These are phyloP conservation scores for Apamea monoglypha DNA, from an alignment of 2,888 invertebrate species.

Conservation along the genomic window DNA sequence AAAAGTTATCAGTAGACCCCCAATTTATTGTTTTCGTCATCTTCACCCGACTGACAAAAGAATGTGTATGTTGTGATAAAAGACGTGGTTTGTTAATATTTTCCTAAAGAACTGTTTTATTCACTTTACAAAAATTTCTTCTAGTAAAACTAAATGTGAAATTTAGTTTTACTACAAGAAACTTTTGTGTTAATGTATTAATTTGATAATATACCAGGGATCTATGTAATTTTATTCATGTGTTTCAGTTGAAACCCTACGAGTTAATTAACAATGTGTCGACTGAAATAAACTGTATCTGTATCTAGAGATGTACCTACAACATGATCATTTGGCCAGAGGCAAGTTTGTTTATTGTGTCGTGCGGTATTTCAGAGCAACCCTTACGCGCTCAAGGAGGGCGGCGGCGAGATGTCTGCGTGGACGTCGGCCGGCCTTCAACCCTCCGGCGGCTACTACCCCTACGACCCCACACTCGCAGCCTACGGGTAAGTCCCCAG, in stretches of 20 bases:
- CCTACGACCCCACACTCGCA: conserved; percentile 97
- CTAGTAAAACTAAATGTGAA: no score
- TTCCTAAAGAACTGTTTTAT: neutral
- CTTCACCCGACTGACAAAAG: neutral
- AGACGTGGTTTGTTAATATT: neutral
- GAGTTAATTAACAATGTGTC: conserved; percentile 29
- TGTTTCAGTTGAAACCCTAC: conserved; percentile 2
- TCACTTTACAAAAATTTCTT: neutral
- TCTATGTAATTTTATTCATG: neutral
- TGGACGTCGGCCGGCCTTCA: conserved; percentile 98
- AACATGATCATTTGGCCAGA: conserved; percentile 50
- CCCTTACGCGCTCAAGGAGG: conserved; percentile 96
- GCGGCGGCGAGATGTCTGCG: conserved; percentile 96
- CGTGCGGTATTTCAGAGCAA: conserved; percentile 94
- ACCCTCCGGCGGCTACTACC: conserved; percentile 97
- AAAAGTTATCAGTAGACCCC: neutral
- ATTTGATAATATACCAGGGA: neutral
- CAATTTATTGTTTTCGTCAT: neutral
- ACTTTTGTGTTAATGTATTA: neutral
- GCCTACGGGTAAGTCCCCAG: conserved; percentile 96
- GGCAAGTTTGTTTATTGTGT: conserved; percentile 76
- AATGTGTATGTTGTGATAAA: neutral
- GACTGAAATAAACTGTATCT: conserved; percentile 63
- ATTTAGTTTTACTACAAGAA: neutral
- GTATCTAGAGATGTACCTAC: conserved; percentile 35